phyloP scores from a whole-genome alignment of 2,888 invertebrate genomes.

The Drosophila fungiperda region DNA sequence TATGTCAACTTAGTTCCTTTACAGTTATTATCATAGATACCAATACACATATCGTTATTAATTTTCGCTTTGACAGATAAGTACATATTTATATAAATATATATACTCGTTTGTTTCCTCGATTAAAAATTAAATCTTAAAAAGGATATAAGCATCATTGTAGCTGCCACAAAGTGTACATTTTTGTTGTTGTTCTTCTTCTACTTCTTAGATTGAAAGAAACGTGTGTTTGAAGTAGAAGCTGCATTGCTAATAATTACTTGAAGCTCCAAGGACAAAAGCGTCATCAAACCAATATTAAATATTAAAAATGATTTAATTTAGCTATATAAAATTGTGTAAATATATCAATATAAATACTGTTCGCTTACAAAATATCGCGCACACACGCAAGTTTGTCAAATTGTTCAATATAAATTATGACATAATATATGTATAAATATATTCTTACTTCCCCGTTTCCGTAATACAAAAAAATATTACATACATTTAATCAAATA shows the following conservation, averaged over 20 bases:
- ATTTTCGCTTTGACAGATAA: constrained; percentile 37
- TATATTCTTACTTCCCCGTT: constrained; percentile 18
- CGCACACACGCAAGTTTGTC: constrained; percentile 58
- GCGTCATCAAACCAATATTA: constrained; percentile 45
- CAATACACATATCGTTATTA: constrained; percentile 43
- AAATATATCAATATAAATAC: constrained; percentile 80
- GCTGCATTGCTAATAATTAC: constrained; percentile 49
- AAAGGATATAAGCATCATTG: constrained; percentile 75
- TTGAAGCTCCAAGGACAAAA: constrained; percentile 63
- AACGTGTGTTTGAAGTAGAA: constrained; percentile 29
- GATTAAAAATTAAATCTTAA: constrained; percentile 67
- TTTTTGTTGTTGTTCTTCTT: constrained; percentile 37
- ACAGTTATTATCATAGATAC: constrained; percentile 64
- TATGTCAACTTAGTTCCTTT: constrained; percentile 60
- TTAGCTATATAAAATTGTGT: constrained; percentile 80
- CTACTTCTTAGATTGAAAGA: constrained; percentile 30
- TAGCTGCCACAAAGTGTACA: constrained; percentile 68
- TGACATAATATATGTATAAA: constrained; percentile 53
- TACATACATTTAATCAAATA: constrained; percentile 27
- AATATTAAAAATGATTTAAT: constrained; percentile 69
- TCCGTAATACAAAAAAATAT: constrained; percentile 25
- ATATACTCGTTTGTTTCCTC: constrained; percentile 39
- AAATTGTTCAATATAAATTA: constrained; percentile 63
- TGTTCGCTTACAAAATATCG: constrained; percentile 73
- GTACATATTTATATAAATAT: constrained; percentile 30